Evolutionary conservation across 2,888 invertebrate species (phyloP).

Genomic region (Gibbula magus): DNA sequence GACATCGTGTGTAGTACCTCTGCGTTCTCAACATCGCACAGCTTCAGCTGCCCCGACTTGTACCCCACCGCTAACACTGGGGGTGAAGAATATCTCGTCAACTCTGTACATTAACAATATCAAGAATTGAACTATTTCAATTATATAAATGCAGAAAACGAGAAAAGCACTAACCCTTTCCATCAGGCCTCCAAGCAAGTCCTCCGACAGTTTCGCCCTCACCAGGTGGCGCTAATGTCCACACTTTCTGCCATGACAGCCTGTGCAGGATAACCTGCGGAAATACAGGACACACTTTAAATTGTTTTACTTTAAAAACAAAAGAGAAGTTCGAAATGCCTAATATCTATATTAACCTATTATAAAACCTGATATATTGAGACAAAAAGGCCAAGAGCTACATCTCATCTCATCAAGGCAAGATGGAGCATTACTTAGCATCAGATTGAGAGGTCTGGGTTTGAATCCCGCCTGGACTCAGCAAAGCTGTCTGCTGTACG

Average conservation of each 20-base stretch:
- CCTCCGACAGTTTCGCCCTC: constrained; percentile 85
- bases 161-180: constrained; percentile 81
- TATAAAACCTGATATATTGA: not conserved
- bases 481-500: too few species aligned
- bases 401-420: not conserved
- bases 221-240: constrained; percentile 86
- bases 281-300: too few species aligned
- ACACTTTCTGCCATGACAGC: constrained; percentile 94
- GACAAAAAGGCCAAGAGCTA: not conserved
- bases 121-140: too few species aligned
- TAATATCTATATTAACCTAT: not conserved
- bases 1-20: constrained; percentile 82
- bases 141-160: too few species aligned
- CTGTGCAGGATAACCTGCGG: constrained; percentile 82
- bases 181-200: constrained; percentile 95
- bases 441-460: too few species aligned
- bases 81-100: constrained; percentile 18
- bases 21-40: constrained; percentile 91
- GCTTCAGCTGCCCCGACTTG: constrained; percentile 80
- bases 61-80: constrained; percentile 80
- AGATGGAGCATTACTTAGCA: too few species aligned
- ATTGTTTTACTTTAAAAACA: not conserved
- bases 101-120: not conserved
- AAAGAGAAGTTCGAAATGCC: too few species aligned
- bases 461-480: too few species aligned